These are phyloP conservation scores for Lasioglossum leucozonium DNA, from an alignment of 2,888 invertebrate genomes.

Conservation along the genomic window DNA sequence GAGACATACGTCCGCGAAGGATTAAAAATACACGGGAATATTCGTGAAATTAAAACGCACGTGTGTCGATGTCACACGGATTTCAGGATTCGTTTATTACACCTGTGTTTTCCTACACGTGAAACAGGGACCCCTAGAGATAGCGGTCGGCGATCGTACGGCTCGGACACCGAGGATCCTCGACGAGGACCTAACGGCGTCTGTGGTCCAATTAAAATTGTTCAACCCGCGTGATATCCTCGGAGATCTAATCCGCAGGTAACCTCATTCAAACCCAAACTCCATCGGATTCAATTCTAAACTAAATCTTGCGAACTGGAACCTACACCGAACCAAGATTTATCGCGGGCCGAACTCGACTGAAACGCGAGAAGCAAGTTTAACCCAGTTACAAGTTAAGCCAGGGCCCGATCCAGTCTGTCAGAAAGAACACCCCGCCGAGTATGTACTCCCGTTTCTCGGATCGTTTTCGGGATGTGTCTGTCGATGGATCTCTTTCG, in stretches of 20 bases:
- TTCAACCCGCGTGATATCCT: background rate
- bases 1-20: too few relatives aligned
- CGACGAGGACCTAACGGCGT: background rate
- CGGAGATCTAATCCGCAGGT: background rate
- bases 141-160: background rate
- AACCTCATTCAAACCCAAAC: background rate
- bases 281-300: background rate
- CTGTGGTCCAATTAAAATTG: background rate
- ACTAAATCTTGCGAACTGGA: background rate
- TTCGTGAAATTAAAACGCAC: too few relatives aligned
- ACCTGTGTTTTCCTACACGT: background rate
- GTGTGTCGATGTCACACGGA: too few relatives aligned
- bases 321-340: conserved; percentile 6
- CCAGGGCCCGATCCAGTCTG: background rate
- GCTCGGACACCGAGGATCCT: background rate
- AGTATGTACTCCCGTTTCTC: background rate
- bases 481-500: background rate
- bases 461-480: background rate
- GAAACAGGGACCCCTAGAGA: background rate
- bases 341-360: background rate
- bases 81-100: too few relatives aligned
- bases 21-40: too few relatives aligned
- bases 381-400: conserved; percentile 14
- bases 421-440: background rate
- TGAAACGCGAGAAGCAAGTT: background rate